These are phyloP conservation scores for Cryptosula pallasiana DNA, from an alignment of 2,888 invertebrate species.

Conservation along the genomic window DNA sequence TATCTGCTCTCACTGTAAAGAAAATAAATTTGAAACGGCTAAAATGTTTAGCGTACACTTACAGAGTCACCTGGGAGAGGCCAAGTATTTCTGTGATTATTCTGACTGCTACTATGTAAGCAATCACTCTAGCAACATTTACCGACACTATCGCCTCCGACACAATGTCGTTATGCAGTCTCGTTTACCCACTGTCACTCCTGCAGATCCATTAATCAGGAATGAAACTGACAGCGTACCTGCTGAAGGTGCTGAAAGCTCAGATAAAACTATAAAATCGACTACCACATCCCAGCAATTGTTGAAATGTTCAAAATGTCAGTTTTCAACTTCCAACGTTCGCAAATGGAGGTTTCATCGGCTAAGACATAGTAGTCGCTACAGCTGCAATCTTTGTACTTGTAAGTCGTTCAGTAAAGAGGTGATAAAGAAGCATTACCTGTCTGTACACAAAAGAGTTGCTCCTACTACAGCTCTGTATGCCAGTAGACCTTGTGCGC, in stretches of 20 bases:
- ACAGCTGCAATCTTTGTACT: not conserved
- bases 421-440: conserved; percentile 13
- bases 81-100: not conserved
- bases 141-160: not conserved
- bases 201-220: no score
- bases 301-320: not conserved
- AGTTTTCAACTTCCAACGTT: not conserved
- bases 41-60: not conserved
- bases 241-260: no score
- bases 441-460: not conserved
- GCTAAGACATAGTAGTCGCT: not conserved
- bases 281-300: no score
- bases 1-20: not conserved
- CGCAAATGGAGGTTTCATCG: not conserved
- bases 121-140: not conserved
- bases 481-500: not conserved
- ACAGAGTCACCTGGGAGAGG: not conserved
- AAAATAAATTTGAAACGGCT: not conserved
- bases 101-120: not conserved
- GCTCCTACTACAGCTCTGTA: not conserved
- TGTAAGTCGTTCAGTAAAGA: not conserved
- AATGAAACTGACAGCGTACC: no score
- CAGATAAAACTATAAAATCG: no score
- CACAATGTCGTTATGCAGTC: not conserved
- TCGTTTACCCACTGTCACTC: not conserved